Conservation (phyloP, 2,888 invertebrate genomes). For the Ichneumoninae sp. region DNA sequence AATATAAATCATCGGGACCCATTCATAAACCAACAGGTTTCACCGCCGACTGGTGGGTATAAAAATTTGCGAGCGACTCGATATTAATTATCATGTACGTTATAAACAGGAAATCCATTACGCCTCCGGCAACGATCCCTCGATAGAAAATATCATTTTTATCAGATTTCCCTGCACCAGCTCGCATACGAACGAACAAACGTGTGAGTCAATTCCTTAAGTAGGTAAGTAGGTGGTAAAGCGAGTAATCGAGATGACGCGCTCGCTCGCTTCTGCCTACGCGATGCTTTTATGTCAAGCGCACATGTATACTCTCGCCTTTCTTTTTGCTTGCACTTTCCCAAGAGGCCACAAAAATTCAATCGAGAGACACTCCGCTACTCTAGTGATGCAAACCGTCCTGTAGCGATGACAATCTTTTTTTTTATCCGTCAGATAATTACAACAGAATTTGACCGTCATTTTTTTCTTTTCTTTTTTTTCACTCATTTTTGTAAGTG, state of each 20-base stretch:
- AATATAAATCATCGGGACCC: slow-evolving; percentile 45
- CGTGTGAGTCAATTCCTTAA: slow-evolving; percentile 58
- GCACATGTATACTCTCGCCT: neutral
- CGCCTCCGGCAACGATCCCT: slow-evolving; percentile 53
- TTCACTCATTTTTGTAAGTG: too few species aligned
- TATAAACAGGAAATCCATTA: slow-evolving; percentile 64
- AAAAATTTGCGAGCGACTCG: slow-evolving; percentile 35
- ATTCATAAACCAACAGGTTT: slow-evolving; percentile 42
- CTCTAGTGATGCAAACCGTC: too few species aligned
- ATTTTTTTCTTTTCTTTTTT: too few species aligned
- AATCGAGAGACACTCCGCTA: neutral
- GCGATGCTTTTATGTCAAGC: slow-evolving; percentile 29
- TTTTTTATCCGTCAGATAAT: too few species aligned
- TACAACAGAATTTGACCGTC: too few species aligned
- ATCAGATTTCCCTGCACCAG: slow-evolving; percentile 30
- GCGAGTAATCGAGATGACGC: slow-evolving; percentile 64
- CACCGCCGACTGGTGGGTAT: neutral
- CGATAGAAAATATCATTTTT: slow-evolving; percentile 41
- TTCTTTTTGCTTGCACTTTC: slow-evolving; percentile 7
- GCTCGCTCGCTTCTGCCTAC: slow-evolving; percentile 53
- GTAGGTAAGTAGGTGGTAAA: slow-evolving; percentile 69
- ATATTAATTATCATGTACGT: slow-evolving; percentile 68
- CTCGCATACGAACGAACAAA: slow-evolving; percentile 19
- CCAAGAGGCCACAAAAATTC: neutral
- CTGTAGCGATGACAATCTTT: too few species aligned